These are phyloP conservation scores for Onychomys arenicola DNA, from an alignment of 2,797 vertebrate genomes.

Conservation along the genomic window DNA sequence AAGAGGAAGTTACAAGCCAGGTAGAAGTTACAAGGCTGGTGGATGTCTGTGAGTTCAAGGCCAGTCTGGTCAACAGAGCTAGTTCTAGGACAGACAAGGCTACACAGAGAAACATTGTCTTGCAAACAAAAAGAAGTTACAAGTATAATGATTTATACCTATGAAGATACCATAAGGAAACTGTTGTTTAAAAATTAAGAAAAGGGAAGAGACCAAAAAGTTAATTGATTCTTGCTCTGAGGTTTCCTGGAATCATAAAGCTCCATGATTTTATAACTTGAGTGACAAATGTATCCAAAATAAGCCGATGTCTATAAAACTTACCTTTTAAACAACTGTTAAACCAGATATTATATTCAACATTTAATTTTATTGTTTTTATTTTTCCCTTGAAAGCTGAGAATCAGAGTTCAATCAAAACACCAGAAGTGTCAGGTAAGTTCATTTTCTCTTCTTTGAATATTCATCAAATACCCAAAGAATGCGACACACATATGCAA, in stretches of 20 bases:
- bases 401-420: constrained; percentile 42
- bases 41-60: not conserved
- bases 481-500: not conserved
- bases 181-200: not conserved
- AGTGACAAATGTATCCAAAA: not conserved
- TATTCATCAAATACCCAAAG: not conserved
- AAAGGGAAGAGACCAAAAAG: not conserved
- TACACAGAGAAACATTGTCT: not conserved
- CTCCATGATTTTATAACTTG: not conserved
- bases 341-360: not conserved
- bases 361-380: constrained; percentile 43
- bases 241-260: not conserved
- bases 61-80: not conserved
- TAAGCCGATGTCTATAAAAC: not conserved
- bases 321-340: constrained; percentile 13
- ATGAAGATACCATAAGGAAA: not conserved
- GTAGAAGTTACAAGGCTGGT: not conserved
- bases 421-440: constrained; percentile 67
- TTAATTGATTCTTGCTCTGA: not conserved
- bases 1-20: not conserved
- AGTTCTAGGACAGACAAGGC: not conserved
- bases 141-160: not conserved
- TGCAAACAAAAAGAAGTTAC: not conserved
- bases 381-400: constrained; percentile 69
- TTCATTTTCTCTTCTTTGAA: not conserved